Percentiles rank a stretch among this genome's conserved stretches.
These are phyloP conservation scores for Cynodonichthys magdalenae DNA, from an alignment of 2,797 vertebrate species.

Conservation along the genomic window DNA sequence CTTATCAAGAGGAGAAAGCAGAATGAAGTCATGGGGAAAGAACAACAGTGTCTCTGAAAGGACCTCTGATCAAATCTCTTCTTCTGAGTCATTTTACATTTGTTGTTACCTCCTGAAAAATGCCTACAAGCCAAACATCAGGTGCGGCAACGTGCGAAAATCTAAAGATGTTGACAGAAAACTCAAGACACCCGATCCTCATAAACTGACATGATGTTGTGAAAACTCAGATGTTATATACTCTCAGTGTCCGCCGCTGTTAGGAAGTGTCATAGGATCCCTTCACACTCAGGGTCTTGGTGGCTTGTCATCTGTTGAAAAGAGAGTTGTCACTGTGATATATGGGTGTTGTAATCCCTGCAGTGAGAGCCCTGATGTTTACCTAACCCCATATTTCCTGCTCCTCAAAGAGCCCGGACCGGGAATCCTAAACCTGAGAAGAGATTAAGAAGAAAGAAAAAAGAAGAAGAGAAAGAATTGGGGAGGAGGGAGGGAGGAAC, in stretches of 20 bases:
- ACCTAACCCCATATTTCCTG: slow-evolving; percentile 83
- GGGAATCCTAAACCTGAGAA: slow-evolving; percentile 84
- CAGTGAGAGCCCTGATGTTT: slow-evolving; percentile 85
- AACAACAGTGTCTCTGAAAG: slow-evolving; percentile 28
- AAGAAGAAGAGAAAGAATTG: slow-evolving; percentile 43
- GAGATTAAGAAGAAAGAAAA: slow-evolving; percentile 82
- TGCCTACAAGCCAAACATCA: slow-evolving; percentile 57
- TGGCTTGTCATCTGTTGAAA: slow-evolving; percentile 83
- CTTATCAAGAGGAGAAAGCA: slow-evolving; percentile 41
- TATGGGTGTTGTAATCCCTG: slow-evolving; percentile 84
- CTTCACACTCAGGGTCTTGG: slow-evolving; percentile 66
- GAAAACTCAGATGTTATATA: slow-evolving; percentile 68
- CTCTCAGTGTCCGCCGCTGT: slow-evolving; percentile 69
- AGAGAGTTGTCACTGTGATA: slow-evolving; percentile 84
- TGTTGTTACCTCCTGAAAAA: slow-evolving; percentile 42
- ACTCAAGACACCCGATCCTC: slow-evolving; percentile 48
- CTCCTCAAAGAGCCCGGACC: slow-evolving; percentile 77
- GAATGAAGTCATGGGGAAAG: slow-evolving; percentile 49
- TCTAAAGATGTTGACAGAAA: slow-evolving; percentile 44
- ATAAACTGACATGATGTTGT: slow-evolving; percentile 65
- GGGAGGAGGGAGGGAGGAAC: slow-evolving; percentile 37
- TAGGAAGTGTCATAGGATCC: slow-evolving; percentile 82
- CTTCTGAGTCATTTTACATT: slow-evolving; percentile 34
- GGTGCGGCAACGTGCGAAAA: slow-evolving; percentile 52
- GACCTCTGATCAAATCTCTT: slow-evolving; percentile 57